Evolutionary conservation across 2,797 vertebrate genomes (phyloP), one percentile per base, ranked within the genome.

Genomic region (Dromococcyx pavoninus): DNA sequence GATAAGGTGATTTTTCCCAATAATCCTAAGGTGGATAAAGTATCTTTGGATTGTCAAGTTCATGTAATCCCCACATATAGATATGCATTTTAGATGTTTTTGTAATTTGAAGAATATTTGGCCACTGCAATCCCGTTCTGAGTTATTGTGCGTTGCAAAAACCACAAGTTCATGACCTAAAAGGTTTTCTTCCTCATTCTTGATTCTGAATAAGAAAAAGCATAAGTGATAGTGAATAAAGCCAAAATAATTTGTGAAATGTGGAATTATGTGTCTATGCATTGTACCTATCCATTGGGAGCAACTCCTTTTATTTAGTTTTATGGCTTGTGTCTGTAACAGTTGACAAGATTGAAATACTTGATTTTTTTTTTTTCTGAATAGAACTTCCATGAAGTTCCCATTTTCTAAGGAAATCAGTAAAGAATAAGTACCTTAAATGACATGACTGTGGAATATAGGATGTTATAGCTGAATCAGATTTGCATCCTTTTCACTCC

Each of bases 21-120:
- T 93, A 98, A 98, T 95, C 98, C 98, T 15, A 98, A 98, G 44
- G 97, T 99, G 75, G 98, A 98, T 96, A 99, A 99, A 97, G 96
- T 98, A 41, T 96, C 98, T 81, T 91, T 99, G 96, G 98, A 97
- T 95, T 99, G 98, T 94, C 98, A 99, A 96, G 97, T 97, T 30
- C 97, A 95, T 92, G 97, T 97, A 98, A 98, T 77, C 98, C 97
- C 98, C 57, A 96, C 83, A 17, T 98, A 98, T 96, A 99, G 98
- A 98, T 98, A 96, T 2, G 74, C 35, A 2, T 1, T 69, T 67
- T 39, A 43, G 16, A 66, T 13, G 53, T 51, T 37, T 62, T 65
- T 18, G 2, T 9, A 32, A 37, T 69, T 60, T 84, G 64, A 48
- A 53, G 27, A 30, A 8, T 71, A 32, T 67, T 69, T 80, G 9